phyloP scores from a whole-genome alignment of 2,797 vertebrate species.

The Apogon talboti region DNA sequence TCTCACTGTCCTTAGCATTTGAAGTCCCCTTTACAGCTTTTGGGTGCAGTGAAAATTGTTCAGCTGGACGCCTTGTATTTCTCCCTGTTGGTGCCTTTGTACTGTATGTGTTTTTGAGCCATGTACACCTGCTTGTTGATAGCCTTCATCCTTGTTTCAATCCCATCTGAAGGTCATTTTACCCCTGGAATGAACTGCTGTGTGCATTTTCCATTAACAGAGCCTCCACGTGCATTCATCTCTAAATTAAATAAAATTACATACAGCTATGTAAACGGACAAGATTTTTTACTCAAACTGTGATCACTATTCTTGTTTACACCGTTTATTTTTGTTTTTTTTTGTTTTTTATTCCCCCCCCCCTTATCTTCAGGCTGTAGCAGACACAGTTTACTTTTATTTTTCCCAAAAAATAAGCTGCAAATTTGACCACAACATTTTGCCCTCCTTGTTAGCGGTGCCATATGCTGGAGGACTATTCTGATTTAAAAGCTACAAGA shows the following conservation, averaged over 20 bases:
- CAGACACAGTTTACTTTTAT: background rate
- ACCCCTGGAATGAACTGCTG: conserved; percentile 57
- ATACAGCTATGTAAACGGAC: background rate
- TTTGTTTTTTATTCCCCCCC: too few species aligned
- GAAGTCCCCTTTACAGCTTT: conserved; percentile 58
- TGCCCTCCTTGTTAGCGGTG: conserved; percentile 1
- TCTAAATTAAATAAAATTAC: conserved; percentile 2
- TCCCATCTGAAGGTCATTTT: conserved; percentile 64
- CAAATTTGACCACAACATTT: background rate
- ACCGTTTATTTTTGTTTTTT: background rate
- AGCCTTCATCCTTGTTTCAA: conserved; percentile 41
- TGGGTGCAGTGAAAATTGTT: conserved; percentile 58
- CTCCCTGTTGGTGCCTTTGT: conserved; percentile 47
- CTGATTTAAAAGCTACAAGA: conserved; percentile 21
- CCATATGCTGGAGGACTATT: conserved; percentile 14
- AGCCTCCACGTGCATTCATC: background rate
- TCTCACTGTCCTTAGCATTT: conserved; percentile 70
- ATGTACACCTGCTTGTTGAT: conserved; percentile 57
- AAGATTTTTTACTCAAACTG: conserved; percentile 1
- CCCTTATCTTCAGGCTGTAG: background rate
- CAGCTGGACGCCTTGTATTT: conserved; percentile 63
- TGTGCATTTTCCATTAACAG: conserved; percentile 44
- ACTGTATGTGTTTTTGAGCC: conserved; percentile 48
- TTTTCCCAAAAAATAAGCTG: background rate
- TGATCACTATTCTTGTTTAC: conserved; percentile 3